phyloP scores from a whole-genome alignment of 2,113 vertebrate species.

The Equus quagga region DNA sequence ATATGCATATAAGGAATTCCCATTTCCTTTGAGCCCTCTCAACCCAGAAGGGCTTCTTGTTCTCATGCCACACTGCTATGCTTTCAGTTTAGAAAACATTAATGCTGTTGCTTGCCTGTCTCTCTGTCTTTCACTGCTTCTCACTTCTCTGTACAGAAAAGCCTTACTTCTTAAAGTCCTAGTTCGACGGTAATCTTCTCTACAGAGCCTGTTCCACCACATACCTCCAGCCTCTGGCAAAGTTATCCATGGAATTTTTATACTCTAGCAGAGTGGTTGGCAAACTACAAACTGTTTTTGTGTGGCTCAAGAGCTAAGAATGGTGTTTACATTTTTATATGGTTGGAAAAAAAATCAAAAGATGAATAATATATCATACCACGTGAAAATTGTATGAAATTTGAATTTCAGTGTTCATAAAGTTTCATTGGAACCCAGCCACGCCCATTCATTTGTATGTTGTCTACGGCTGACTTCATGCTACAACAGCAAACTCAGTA shows the following conservation, averaged over 20 bases:
- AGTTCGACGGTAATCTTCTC: not conserved
- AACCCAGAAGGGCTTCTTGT: not conserved
- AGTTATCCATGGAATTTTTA: not conserved
- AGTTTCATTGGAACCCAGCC: not conserved
- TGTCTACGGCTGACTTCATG: not conserved
- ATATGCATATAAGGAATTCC: not conserved
- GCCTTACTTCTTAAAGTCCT: not conserved
- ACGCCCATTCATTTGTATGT: not conserved
- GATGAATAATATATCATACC: not conserved
- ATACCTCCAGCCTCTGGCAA: not conserved
- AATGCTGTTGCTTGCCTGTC: not conserved
- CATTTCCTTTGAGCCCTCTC: not conserved
- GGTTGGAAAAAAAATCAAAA: not conserved
- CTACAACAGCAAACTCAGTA: slow-evolving; percentile 11
- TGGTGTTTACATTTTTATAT: not conserved
- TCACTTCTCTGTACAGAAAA: not conserved
- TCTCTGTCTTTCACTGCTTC: not conserved
- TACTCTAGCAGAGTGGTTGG: not conserved
- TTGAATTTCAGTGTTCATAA: not conserved
- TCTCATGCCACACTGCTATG: not conserved
- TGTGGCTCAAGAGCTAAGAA: not conserved
- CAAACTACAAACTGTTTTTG: not conserved
- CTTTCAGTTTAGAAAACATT: slow-evolving; percentile 32
- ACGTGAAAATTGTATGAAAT: not conserved
- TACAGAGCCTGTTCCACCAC: not conserved